Evolutionary conservation across 92 coral and sea anemone genomes (phyloP), one percentile per base, ranked within the genome.

Genomic region (Porites lobata): DNA sequence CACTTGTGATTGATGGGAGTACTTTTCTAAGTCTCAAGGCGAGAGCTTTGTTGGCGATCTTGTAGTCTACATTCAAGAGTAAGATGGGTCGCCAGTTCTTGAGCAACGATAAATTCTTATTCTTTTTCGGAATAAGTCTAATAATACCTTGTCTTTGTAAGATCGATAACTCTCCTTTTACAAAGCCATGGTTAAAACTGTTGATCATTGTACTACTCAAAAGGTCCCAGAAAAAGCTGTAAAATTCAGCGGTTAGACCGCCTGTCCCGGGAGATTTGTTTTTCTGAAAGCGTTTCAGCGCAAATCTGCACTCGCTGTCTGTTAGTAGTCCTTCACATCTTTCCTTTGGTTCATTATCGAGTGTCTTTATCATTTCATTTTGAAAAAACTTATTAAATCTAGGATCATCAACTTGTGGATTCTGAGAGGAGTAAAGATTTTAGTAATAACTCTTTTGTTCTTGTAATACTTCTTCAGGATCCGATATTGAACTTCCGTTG

Each of bases 41-140:
- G 9, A 83, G n/a, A 38, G 83, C 75, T 63, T 82, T 78, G n/a
- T 89, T 70, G 26, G 88, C 77, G 52, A 89, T 69, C 69, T 75
- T 83, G 26, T 89, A 83, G 38, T 83, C 83, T 2, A 63, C 65
- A 57, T 80, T 87, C 26, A 87, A 50, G 14, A 87, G 56, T 5
- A 87, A 61, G 11, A 53, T 1, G 9, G 11, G 57, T 53, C 11
- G 0, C 72, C 51, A 51, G 18, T 77, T 77, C n/a, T 77, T 65
- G 8, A 32, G 79, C 15, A 8, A 51, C 29, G 0, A 51, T 75
- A 53, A 15, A 51, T 61, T n/a, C 56, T 85, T 77, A 65, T 86
- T 47, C 65, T 87, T 79, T 52, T 87, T 87, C 13, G 81, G 91
- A 20, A 87, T 72, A 8, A 79, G 81, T 15, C 80, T 24, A 24